A percentile compares a stretch with the other conserved stretches of the same genome.
These are phyloP conservation scores for Tipula confusa DNA, from an alignment of 2,888 invertebrate species.

Conservation along the genomic window DNA sequence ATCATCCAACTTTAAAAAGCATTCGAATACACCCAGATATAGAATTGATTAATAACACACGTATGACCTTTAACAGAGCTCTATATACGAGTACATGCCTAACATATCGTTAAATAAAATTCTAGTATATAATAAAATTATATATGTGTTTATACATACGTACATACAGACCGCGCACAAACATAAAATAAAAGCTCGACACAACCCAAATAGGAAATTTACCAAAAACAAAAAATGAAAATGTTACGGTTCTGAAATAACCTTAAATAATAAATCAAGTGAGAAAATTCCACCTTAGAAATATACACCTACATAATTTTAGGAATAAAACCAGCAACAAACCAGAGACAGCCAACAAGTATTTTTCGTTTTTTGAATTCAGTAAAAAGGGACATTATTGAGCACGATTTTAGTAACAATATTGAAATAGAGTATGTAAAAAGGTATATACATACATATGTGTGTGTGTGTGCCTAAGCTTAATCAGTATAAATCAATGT, in stretches of 20 bases:
- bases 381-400: too few species aligned
- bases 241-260: neutral
- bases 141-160: neutral
- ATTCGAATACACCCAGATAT: neutral
- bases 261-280: neutral
- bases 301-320: neutral
- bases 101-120: neutral
- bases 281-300: neutral
- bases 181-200: neutral
- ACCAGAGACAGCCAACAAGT: neutral
- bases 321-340: neutral
- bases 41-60: neutral
- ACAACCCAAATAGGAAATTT: neutral
- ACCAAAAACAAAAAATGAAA: neutral
- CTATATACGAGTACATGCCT: neutral
- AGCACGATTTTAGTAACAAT: too few species aligned
- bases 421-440: too few species aligned
- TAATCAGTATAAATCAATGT: too few species aligned
- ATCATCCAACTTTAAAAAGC: neutral
- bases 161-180: neutral
- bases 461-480: neutral
- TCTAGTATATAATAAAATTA: neutral
- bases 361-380: too few species aligned
- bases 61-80: neutral
- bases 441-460: too few species aligned